These are phyloP conservation scores for Cremastinae sp. DNA, from an alignment of 2,888 invertebrate genomes.

Conservation along the genomic window DNA sequence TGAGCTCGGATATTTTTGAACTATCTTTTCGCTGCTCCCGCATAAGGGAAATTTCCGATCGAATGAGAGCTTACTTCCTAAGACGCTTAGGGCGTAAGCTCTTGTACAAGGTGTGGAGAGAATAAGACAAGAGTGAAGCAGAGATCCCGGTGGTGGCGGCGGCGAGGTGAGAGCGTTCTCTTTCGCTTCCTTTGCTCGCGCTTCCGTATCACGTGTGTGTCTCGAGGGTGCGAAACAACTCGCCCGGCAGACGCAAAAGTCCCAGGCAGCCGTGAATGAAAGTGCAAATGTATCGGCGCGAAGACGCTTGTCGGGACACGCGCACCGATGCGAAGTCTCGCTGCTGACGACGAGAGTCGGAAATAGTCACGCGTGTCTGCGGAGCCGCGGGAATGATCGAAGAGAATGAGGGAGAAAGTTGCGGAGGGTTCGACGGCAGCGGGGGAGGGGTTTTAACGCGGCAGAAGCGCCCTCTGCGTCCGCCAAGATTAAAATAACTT, in stretches of 20 bases:
- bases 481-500: constrained; percentile 80
- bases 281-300: constrained; percentile 39
- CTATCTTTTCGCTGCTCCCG: not conserved
- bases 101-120: constrained; percentile 77
- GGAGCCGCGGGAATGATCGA: no score
- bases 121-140: constrained; percentile 74
- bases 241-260: constrained; percentile 28
- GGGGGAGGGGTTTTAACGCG: constrained; percentile 53
- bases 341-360: constrained; percentile 5
- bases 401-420: constrained; percentile 4
- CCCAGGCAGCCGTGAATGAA: constrained; percentile 38
- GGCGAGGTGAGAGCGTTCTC: constrained; percentile 41
- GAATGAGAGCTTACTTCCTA: constrained; percentile 64
- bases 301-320: not conserved
- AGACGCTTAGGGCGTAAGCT: constrained; percentile 79
- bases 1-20: not conserved
- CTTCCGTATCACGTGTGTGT: constrained; percentile 54
- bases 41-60: no score
- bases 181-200: constrained; percentile 11
- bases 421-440: constrained; percentile 34
- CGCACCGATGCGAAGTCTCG: no score
- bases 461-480: constrained; percentile 59
- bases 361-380: no score
- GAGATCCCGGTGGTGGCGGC: no score
- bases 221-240: constrained; percentile 40